Evolutionary conservation across 2,113 vertebrate genomes (phyloP), one percentile per base, ranked within the genome.

Genomic region (Tor tambroides): DNA sequence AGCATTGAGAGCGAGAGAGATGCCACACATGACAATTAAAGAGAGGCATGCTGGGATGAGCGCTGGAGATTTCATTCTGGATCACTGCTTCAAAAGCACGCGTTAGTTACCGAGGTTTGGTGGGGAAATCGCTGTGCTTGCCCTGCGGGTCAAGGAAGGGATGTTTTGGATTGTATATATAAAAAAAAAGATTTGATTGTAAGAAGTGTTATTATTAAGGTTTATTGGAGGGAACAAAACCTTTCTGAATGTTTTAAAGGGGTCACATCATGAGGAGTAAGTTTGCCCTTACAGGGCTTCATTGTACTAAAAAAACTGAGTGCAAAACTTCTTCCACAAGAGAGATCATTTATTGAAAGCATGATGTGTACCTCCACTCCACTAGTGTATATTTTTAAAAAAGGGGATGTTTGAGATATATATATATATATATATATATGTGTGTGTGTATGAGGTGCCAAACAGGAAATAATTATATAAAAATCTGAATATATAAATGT

Each of bases 11-110:
- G 46, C 21, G 65, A 72, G 87, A 90, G 87, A 86, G 85, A 92
- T 82, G 81, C 88, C 89, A 91, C 91, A 89, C 88, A 86, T 83
- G 91, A 94, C 93, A 93, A 94, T 93, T 90, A 91, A 92, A 91
- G 89, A 76, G 85, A 88, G 51, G 67, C 90, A 91, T 89, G 85
- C 92, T 93, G 92, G 88, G 92, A 92, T 92, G 89, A 89, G 84
- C 90, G 89, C 88, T 59, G 65, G 86, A 92, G 90, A 91, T 91
- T 92, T 91, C 87, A 92, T 93, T 91, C 83, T 86, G 91, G 91
- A 91, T 92, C 92, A 91, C 89, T 86, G 89, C 90, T 87, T 89
- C 90, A 69, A 88, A 91, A 92, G 88, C 87, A 83, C 88, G 91
- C 92, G 92, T 94, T 93, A 94, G 91, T 91, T 49, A 30, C 61